A percentile compares a stretch with the other conserved stretches of the same genome.
Conservation (phyloP, 2,797 vertebrate genomes). For the Jordanella pulchra region DNA sequence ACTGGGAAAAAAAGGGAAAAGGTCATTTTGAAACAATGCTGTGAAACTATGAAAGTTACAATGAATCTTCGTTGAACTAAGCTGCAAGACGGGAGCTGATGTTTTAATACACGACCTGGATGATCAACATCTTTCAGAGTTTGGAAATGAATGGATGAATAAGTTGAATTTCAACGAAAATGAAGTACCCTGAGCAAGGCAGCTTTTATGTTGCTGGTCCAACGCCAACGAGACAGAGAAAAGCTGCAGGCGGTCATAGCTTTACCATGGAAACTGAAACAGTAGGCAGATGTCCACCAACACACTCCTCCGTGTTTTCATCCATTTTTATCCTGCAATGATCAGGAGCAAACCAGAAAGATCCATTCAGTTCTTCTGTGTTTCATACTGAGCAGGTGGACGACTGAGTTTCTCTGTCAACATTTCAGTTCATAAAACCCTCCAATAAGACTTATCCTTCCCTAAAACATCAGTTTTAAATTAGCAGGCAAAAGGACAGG, state of each 20-base stretch:
- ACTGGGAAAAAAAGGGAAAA: no score
- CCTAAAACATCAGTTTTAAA: neutral
- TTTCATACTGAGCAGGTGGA: neutral
- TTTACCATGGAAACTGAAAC: slow-evolving; percentile 32
- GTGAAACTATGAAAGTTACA: no score
- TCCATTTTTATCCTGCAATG: slow-evolving; percentile 17
- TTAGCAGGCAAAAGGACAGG: neutral
- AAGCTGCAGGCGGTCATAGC: neutral
- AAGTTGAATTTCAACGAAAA: neutral
- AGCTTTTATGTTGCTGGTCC: slow-evolving; percentile 2
- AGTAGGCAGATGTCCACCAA: slow-evolving; percentile 20
- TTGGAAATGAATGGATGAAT: neutral
- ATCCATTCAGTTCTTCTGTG: neutral
- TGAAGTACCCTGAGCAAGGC: neutral
- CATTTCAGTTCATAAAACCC: neutral
- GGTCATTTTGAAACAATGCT: no score
- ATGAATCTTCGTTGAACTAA: no score
- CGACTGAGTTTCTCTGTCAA: neutral
- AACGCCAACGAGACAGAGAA: neutral
- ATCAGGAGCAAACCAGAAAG: neutral
- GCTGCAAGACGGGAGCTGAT: no score
- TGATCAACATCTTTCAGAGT: no score
- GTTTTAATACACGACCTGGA: neutral
- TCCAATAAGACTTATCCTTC: no score
- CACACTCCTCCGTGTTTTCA: slow-evolving; percentile 1